Conservation (phyloP, 2,797 vertebrate genomes). For the Peromyscus melanophrys region DNA sequence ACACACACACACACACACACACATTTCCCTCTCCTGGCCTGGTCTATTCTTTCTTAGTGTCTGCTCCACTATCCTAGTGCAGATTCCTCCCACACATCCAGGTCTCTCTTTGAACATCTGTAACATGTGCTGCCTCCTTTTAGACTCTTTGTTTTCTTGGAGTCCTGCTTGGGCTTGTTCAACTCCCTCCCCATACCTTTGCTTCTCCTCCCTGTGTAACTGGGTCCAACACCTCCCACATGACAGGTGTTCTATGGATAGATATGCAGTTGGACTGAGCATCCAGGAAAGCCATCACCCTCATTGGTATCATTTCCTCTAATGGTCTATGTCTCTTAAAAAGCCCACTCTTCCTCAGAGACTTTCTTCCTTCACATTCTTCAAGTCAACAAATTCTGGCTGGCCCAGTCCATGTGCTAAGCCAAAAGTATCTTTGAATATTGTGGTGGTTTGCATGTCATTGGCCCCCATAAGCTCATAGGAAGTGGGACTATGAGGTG, state of each 20-base stretch:
- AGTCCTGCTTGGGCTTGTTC: neutral
- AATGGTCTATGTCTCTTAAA: neutral
- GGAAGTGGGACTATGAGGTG: neutral
- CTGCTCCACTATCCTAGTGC: fast-evolving
- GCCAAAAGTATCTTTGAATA: neutral
- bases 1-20: neutral
- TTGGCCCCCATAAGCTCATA: neutral
- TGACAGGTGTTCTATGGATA: neutral
- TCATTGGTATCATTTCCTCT: neutral
- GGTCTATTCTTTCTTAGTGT: neutral
- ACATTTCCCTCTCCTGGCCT: too few species aligned
- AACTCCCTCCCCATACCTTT: neutral
- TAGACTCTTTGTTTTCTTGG: neutral
- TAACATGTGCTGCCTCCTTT: neutral
- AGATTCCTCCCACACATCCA: too few species aligned
- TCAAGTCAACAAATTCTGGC: neutral
- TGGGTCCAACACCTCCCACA: neutral
- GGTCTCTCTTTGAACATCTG: neutral
- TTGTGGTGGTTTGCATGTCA: neutral
- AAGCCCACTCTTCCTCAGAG: neutral
- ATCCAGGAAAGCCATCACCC: neutral
- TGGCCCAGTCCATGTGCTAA: neutral
- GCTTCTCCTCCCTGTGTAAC: neutral
- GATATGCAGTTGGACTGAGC: neutral
- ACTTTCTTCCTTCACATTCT: neutral